phyloP scores from a whole-genome alignment of 2,888 invertebrate genomes.

The Parnassius mnemosyne region DNA sequence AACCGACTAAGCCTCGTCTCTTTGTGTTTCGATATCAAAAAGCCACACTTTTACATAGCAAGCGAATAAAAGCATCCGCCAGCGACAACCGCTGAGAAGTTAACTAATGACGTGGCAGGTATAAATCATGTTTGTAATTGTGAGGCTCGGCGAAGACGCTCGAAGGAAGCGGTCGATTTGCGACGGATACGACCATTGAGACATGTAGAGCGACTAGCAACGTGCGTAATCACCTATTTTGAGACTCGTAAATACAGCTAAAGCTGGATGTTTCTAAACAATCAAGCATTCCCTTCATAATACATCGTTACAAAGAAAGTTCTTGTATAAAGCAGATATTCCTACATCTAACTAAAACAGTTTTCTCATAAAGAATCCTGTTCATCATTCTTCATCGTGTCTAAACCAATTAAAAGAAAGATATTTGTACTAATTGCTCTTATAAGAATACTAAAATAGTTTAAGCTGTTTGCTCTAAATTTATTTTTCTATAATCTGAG shows the following conservation, averaged over 20 bases:
- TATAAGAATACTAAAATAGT: too few species aligned
- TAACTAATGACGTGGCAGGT: slow-evolving; percentile 75
- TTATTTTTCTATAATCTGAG: too few species aligned
- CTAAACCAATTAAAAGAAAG: too few species aligned
- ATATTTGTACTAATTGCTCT: too few species aligned
- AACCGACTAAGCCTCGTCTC: slow-evolving; percentile 16
- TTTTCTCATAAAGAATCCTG: too few species aligned
- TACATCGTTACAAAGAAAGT: too few species aligned
- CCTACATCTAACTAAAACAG: too few species aligned
- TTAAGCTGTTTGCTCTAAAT: too few species aligned
- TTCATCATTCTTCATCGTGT: too few species aligned
- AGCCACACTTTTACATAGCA: slow-evolving; percentile 45
- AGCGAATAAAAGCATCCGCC: slow-evolving; percentile 71
- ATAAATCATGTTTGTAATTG: slow-evolving; percentile 75
- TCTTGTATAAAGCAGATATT: too few species aligned
- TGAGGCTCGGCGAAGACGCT: slow-evolving; percentile 50
- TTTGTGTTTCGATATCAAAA: slow-evolving; percentile 25
- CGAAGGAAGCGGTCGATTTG: slow-evolving; percentile 75
- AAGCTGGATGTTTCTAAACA: slow-evolving; percentile 1
- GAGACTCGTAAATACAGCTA: slow-evolving; percentile 5
- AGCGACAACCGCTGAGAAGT: slow-evolving; percentile 65
- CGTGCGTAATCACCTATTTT: slow-evolving; percentile 31
- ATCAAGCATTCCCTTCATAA: too few species aligned
- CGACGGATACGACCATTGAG: slow-evolving; percentile 75
- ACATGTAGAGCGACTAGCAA: slow-evolving; percentile 54